Percentiles rank a stretch among this genome's conserved stretches.
Conservation (phyloP, 1,140 invertebrate genomes). For the Polypedilum pembai region DNA sequence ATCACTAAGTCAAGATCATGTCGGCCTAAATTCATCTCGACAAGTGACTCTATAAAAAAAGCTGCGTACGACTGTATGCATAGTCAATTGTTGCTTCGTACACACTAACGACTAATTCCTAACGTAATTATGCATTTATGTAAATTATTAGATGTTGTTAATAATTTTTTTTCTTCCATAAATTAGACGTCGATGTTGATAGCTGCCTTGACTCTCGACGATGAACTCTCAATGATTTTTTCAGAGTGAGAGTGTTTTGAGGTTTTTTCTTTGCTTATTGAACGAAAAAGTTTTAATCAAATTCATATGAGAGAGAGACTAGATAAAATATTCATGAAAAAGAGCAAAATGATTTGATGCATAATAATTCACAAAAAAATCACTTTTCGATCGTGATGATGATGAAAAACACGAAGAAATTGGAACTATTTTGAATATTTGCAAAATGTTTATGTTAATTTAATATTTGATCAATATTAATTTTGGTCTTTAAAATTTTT, state of each 20-base stretch:
- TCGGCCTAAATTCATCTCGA: constrained; percentile 27
- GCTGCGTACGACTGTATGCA: not conserved
- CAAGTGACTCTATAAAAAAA: constrained; percentile 22
- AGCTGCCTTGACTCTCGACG: constrained; percentile 9
- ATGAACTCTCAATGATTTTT: constrained; percentile 23
- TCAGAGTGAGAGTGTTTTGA: not conserved
- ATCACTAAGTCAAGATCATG: constrained; percentile 26
- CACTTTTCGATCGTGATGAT: no score
- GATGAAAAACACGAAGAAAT: no score
- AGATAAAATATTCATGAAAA: no score
- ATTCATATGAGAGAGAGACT: not conserved
- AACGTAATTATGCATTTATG: constrained; percentile 28
- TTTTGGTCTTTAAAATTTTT: no score
- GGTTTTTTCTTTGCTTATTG: not conserved
- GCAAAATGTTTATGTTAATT: no score
- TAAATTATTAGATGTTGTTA: not conserved
- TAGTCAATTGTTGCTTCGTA: not conserved
- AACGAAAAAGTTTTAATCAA: constrained; percentile 1
- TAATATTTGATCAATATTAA: no score
- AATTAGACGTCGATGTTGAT: constrained; percentile 22
- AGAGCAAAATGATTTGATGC: not conserved
- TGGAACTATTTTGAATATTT: no score
- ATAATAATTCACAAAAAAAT: not conserved
- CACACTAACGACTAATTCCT: not conserved
- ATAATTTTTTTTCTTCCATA: not conserved